These are phyloP conservation scores for Megaceryle alcyon DNA, from an alignment of 2,797 vertebrate species.

Conservation along the genomic window DNA sequence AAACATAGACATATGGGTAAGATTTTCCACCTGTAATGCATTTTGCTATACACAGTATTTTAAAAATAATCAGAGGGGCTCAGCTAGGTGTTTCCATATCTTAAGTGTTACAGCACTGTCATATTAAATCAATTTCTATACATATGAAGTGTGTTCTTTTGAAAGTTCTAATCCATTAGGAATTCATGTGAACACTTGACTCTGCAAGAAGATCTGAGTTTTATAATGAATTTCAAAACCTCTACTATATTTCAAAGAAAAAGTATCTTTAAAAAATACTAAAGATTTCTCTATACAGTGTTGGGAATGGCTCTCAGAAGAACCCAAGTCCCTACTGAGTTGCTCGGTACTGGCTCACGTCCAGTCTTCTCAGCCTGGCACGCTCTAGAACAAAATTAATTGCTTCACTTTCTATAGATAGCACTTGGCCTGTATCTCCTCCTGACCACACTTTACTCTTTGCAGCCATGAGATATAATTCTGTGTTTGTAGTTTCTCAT, in stretches of 20 bases:
- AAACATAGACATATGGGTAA: conserved; percentile 7
- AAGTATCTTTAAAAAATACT: neutral
- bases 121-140: neutral
- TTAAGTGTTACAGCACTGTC: neutral
- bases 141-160: neutral
- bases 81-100: neutral
- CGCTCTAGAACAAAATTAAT: neutral
- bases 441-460: neutral
- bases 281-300: neutral
- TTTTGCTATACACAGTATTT: neutral
- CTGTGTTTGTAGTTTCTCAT: neutral
- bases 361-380: neutral
- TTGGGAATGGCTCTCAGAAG: neutral
- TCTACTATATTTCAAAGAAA: neutral
- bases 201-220: neutral
- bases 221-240: neutral
- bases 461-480: neutral
- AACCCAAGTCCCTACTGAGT: neutral
- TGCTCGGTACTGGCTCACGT: neutral
- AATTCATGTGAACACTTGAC: neutral
- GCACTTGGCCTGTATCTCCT: neutral
- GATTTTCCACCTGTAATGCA: neutral
- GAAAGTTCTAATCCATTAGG: neutral
- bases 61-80: neutral
- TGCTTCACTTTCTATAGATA: neutral